Evolutionary conservation across 2,113 vertebrate species (phyloP), one percentile per base, ranked within the genome.

Genomic region (Aptenodytes patagonicus): DNA sequence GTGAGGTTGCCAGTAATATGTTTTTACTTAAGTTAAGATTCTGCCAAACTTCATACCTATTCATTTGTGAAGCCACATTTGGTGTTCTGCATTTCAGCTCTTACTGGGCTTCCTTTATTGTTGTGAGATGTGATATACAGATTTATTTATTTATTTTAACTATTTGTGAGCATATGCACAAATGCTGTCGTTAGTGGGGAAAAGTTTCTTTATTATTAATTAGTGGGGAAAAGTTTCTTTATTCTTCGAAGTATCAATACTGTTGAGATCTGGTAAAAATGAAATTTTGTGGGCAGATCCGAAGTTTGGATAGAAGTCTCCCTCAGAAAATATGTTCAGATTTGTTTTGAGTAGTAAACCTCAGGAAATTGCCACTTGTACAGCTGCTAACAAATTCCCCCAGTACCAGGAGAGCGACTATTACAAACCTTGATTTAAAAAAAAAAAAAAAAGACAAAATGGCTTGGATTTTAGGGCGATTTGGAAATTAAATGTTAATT

Each of bases 21-120:
- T 95, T 97, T 93, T 94, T 90, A 95, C 49, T 96, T 55, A 80
- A 47, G 34, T 17, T 89, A 79, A 91, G 40, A 65, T 95, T 91
- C 88, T 95, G 78, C 85, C 95, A 90, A 75, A 73, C 75, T 93
- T 95, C 72, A 61, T 94, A 94, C 78, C 40, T 57, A 69, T 90
- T 95, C 66, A 51, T 87, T 94, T 94, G 31, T 94, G 79, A 96
- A 95, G 54, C 71, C 60, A 7, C 72, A 28, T 87, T 92, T 88
- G 47, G 54, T 85, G n/a, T 87, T 96, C 80, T 96, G 73, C 22
- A 12, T 82, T 95, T 94, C 46, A 94, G 42, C 49, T 97, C 36
- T 83, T 79, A 31, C 47, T 84, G 25, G 13, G 21, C 40, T 61
- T 90, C 17, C n/a, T 89, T 82, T 89, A 58, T 47, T 85, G 24